phyloP scores from a whole-genome alignment of 2,797 vertebrate species.

The Coregonus sp. region DNA sequence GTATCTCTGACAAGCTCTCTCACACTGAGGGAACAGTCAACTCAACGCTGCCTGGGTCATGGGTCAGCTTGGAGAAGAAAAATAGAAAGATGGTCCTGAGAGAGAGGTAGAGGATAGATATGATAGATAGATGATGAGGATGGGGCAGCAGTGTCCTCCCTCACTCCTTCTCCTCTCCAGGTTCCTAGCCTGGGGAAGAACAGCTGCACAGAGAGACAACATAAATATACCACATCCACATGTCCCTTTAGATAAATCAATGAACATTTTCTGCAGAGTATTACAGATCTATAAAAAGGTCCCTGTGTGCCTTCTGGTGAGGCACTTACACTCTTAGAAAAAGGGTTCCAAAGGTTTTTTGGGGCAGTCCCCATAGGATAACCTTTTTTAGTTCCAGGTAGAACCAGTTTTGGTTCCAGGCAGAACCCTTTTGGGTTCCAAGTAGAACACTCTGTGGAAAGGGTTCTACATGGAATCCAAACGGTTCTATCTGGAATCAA shows the following conservation, averaged over 20 bases:
- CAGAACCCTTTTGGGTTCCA: too few species aligned
- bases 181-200: slow-evolving; percentile 42
- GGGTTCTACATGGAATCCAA: too few species aligned
- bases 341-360: too few species aligned
- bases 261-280: slow-evolving; percentile 25
- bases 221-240: slow-evolving; percentile 41
- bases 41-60: too few species aligned
- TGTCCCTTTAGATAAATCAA: slow-evolving; percentile 55
- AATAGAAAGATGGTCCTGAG: slow-evolving; percentile 10
- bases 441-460: too few species aligned
- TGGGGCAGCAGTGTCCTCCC: slow-evolving; percentile 25
- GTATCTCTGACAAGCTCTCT: too few species aligned
- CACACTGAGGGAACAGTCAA: too few species aligned
- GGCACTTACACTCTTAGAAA: slow-evolving; percentile 19
- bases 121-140: slow-evolving; percentile 28
- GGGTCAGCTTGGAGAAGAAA: too few species aligned
- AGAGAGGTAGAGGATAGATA: slow-evolving; percentile 22
- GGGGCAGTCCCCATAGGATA: too few species aligned
- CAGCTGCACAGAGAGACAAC: slow-evolving; percentile 41
- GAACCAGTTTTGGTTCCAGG: slow-evolving; percentile 11
- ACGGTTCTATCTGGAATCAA: too few species aligned
- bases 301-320: slow-evolving; percentile 15
- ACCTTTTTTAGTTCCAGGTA: background rate
- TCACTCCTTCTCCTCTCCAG: slow-evolving; percentile 31
- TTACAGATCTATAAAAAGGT: slow-evolving; percentile 45